Conservation (phyloP, 2,113 vertebrate genomes). For the Felis catus region DNA sequence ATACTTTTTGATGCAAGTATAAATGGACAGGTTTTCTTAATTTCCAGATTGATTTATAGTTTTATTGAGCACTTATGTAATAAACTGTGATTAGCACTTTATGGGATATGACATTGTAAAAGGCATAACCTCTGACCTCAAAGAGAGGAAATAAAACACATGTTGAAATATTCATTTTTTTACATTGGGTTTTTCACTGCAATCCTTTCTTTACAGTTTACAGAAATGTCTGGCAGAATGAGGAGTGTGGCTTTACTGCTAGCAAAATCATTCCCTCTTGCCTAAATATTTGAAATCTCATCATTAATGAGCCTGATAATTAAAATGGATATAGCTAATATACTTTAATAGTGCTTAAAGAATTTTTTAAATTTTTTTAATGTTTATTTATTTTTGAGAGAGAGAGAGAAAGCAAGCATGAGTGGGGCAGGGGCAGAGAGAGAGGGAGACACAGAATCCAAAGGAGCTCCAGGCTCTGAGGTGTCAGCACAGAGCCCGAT, state of each 20-base stretch:
- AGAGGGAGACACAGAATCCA: too few species aligned
- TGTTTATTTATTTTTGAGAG: too few species aligned
- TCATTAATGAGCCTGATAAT: neutral
- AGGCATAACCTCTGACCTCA: neutral
- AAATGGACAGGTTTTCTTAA: neutral
- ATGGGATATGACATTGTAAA: neutral
- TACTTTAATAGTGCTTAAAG: neutral
- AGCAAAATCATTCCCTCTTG: neutral
- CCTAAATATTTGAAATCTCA: neutral
- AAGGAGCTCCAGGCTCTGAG: too few species aligned
- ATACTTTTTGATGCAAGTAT: neutral
- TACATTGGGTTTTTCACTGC: neutral
- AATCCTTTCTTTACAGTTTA: neutral
- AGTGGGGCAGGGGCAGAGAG: too few species aligned
- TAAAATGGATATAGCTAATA: neutral
- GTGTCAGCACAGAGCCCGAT: too few species aligned
- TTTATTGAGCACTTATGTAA: neutral
- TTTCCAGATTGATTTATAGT: neutral
- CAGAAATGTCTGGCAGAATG: neutral
- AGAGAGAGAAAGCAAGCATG: too few species aligned
- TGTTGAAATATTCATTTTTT: neutral
- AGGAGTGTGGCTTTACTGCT: neutral
- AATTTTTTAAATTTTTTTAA: too few species aligned
- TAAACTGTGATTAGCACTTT: neutral
- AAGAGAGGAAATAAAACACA: neutral